Conservation (phyloP, 2,888 invertebrate species). For the Trichopoda pennipes region DNA sequence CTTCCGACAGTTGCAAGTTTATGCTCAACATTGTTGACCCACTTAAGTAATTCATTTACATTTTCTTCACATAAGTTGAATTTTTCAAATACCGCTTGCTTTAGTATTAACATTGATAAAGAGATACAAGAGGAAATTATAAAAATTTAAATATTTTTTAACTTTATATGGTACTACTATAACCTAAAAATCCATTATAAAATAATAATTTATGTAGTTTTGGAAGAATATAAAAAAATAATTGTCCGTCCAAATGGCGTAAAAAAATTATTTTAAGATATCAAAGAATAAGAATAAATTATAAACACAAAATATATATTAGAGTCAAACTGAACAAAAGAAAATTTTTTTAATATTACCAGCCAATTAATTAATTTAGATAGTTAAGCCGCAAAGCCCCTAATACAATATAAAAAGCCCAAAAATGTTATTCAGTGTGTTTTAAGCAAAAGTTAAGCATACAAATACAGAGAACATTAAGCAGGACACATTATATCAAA, state of each 20-base stretch:
- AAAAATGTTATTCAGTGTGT: not conserved
- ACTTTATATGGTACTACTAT: not conserved
- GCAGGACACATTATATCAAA: slow-evolving; percentile 41
- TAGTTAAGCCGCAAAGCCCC: slow-evolving; percentile 15
- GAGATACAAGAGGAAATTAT: not conserved
- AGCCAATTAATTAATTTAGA: not conserved
- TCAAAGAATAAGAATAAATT: slow-evolving; percentile 22
- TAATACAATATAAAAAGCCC: slow-evolving; percentile 22
- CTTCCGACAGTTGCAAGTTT: slow-evolving; percentile 92
- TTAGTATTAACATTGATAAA: slow-evolving; percentile 69
- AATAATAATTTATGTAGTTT: not conserved
- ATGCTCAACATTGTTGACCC: slow-evolving; percentile 92
- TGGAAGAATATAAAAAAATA: slow-evolving; percentile 25
- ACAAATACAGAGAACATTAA: slow-evolving; percentile 42
- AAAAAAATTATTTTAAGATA: slow-evolving; percentile 36
- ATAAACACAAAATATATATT: slow-evolving; percentile 68
- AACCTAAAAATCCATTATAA: not conserved
- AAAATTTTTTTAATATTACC: slow-evolving; percentile 10
- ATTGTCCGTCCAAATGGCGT: slow-evolving; percentile 36
- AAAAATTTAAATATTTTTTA: not conserved
- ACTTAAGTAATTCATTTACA: slow-evolving; percentile 90
- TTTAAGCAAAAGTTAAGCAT: slow-evolving; percentile 9
- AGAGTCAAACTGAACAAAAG: slow-evolving; percentile 23
- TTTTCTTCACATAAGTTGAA: slow-evolving; percentile 95
- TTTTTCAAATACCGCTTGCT: slow-evolving; percentile 98